Evolutionary conservation across 2,113 vertebrate species (phyloP).

Genomic region (Mustelus asterias): DNA sequence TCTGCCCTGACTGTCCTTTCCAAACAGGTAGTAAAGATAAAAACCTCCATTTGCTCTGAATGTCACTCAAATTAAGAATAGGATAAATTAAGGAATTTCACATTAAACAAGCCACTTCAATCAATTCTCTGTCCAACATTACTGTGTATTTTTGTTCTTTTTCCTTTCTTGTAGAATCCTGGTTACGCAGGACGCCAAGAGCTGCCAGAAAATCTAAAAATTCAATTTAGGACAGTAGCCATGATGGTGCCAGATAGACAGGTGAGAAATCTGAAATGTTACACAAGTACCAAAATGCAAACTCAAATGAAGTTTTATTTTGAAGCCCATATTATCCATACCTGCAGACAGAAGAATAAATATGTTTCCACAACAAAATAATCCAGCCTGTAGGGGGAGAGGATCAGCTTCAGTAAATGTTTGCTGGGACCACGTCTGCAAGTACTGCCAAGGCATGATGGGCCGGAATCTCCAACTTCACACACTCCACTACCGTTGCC

Average conservation of each 20-base stretch:
- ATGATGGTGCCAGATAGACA: constrained; percentile 88
- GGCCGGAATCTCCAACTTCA: too few relatives aligned
- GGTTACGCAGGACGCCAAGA: constrained; percentile 84
- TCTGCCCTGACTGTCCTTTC: background rate
- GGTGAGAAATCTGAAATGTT: constrained; percentile 47
- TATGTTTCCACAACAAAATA: background rate
- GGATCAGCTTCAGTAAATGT: too few relatives aligned
- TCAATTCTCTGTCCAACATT: background rate
- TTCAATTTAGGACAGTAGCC: constrained; percentile 74
- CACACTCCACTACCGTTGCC: too few relatives aligned
- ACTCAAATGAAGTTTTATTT: background rate
- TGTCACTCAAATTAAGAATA: background rate
- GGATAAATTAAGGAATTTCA: background rate
- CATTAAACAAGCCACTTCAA: background rate
- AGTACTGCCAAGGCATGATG: background rate
- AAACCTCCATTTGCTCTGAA: background rate
- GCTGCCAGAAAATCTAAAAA: constrained; percentile 80
- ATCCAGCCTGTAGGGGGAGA: too few relatives aligned
- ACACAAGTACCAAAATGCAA: background rate
- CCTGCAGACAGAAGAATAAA: background rate
- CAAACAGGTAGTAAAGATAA: background rate
- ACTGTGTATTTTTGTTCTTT: background rate
- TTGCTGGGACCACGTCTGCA: background rate
- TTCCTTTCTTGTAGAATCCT: constrained; percentile 62
- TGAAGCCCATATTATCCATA: background rate